A percentile compares a stretch with the other conserved stretches of the same genome.
phyloP scores from a whole-genome alignment of 2,113 vertebrate genomes.

The Pseudopipra pipra region DNA sequence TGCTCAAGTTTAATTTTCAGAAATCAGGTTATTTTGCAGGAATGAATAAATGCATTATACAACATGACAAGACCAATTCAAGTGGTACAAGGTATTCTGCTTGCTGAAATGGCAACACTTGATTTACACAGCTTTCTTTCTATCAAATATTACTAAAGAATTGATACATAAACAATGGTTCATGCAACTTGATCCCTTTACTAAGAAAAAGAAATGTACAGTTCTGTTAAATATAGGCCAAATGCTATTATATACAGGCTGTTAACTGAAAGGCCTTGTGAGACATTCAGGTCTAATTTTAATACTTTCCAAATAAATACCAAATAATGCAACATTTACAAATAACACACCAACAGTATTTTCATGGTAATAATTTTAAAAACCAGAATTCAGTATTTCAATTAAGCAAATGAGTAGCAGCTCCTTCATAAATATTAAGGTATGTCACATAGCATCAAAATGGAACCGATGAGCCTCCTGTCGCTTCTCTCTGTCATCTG shows the following conservation, averaged over 20 bases:
- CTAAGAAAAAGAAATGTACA: slow-evolving; percentile 54
- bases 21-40: slow-evolving; percentile 18
- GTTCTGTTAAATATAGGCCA: slow-evolving; percentile 46
- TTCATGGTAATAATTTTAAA: background rate
- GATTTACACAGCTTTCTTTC: slow-evolving; percentile 57
- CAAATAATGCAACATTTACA: slow-evolving; percentile 73
- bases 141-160: slow-evolving; percentile 38
- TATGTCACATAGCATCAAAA: slow-evolving; percentile 96
- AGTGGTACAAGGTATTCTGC: slow-evolving; percentile 15
- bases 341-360: slow-evolving; percentile 54
- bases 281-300: slow-evolving; percentile 54
- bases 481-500: slow-evolving; percentile 95
- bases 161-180: slow-evolving; percentile 4
- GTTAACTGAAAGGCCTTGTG: slow-evolving; percentile 34
- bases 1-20: slow-evolving; percentile 19
- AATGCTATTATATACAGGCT: slow-evolving; percentile 53
- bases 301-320: slow-evolving; percentile 73
- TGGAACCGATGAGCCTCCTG: slow-evolving; percentile 98
- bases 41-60: background rate
- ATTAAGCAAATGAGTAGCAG: slow-evolving; percentile 35
- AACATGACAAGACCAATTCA: slow-evolving; percentile 5
- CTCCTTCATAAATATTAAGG: slow-evolving; percentile 47
- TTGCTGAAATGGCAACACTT: slow-evolving; percentile 28
- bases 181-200: slow-evolving; percentile 55
- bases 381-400: slow-evolving; percentile 28